Conservation (phyloP, 2,888 invertebrate species). For the Caprella mutica region DNA sequence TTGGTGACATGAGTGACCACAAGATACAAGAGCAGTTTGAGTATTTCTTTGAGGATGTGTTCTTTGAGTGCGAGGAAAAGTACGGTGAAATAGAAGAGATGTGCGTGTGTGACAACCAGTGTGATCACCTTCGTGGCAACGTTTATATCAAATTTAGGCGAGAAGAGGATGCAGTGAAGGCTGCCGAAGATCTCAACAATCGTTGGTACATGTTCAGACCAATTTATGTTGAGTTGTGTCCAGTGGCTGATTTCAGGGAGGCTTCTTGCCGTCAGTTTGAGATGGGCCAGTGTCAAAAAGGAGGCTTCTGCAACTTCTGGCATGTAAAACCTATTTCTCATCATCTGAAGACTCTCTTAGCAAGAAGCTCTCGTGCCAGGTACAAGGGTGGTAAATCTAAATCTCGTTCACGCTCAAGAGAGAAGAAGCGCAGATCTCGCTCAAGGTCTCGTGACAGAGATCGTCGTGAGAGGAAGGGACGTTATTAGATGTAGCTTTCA, state of each 20-base stretch:
- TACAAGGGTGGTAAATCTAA: constrained; percentile 24
- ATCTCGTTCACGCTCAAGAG: constrained; percentile 24
- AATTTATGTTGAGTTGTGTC: constrained; percentile 48
- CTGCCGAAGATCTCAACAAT: constrained; percentile 47
- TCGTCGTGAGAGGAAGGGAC: constrained; percentile 28
- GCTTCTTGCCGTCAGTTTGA: constrained; percentile 51
- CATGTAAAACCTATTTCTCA: constrained; percentile 33
- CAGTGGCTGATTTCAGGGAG: constrained; percentile 50
- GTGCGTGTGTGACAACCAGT: constrained; percentile 51
- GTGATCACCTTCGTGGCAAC: constrained; percentile 49
- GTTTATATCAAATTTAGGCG: constrained; percentile 49
- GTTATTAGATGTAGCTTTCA: too few relatives aligned
- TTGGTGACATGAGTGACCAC: constrained; percentile 39
- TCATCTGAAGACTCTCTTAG: constrained; percentile 30
- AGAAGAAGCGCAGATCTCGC: constrained; percentile 19
- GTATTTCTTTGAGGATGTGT: constrained; percentile 50
- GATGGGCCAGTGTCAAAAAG: constrained; percentile 38
- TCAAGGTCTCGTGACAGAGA: constrained; percentile 29
- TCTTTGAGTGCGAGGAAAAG: constrained; percentile 47
- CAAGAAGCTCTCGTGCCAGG: constrained; percentile 29
- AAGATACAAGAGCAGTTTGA: constrained; percentile 49
- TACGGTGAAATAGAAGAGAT: constrained; percentile 52
- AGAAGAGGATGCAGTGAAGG: constrained; percentile 50
- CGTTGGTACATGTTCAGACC: constrained; percentile 50
- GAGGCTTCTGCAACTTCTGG: constrained; percentile 34